Evolutionary conservation across 1,140 invertebrate genomes (phyloP), one percentile per base, ranked within the genome.

Genomic region (Saccostrea cuccullata): DNA sequence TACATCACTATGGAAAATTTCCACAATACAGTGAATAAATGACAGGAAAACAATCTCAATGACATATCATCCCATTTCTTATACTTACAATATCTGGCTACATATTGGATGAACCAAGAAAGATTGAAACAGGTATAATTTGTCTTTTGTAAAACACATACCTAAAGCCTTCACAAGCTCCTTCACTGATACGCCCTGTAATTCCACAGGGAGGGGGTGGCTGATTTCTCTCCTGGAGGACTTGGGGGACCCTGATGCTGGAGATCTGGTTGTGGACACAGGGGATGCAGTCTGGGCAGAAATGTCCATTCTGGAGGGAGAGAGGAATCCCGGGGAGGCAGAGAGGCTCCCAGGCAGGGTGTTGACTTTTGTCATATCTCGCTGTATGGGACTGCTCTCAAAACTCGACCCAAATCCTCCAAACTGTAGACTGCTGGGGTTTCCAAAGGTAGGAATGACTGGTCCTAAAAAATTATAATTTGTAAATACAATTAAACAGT

Each of bases 91-190:
- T 30, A 26, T 77, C 70, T 36, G 15, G 23, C 26, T 30, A 77
- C 26, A 77, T 77, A 26, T 40, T 26, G 30, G 30, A 85, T 20
- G 84, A 36, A 67, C 84, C n/a, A 73, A 55, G 64, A 86, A 70
- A 86, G 23, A 55, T 73, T 73, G 70, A 73, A 86, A 86, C 60
- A 86, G 60, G 17, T 86, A 6, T 23, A 17, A 20, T 55, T 20
- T 73, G 84, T n/a, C 40, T 11, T 23, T 13, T 84, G 17, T 23
- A 23, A 11, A n/a, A 84, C 17, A 89, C 93, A 91, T 87, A 95
- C 97, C 97, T 94, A 98, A 97, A 1, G 96, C 97, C 92, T 97
- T 97, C 3, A 98, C 97, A 67, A 98, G 93, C 87, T 97, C 97
- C 87, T 97, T 97, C 1, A 97, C 97, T 0, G 97, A 97, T 5